Conservation (phyloP, 2,797 vertebrate genomes). For the Xiphophorus birchmanni region DNA sequence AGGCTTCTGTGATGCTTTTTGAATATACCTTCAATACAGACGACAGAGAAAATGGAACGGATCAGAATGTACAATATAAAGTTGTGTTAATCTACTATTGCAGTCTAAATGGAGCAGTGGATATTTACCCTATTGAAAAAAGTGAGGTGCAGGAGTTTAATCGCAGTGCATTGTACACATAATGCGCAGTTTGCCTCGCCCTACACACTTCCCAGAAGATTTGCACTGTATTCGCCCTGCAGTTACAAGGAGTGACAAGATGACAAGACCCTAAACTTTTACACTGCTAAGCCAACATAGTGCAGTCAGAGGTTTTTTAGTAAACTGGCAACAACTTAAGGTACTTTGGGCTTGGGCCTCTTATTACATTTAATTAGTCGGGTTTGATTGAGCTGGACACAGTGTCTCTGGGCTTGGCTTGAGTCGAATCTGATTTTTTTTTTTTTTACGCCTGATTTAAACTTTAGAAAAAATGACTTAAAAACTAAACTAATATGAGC, state of each 20-base stretch:
- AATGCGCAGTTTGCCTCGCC: no score
- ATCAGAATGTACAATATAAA: no score
- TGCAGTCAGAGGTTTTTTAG: not conserved
- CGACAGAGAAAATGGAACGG: no score
- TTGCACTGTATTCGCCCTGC: not conserved
- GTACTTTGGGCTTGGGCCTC: not conserved
- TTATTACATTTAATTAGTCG: not conserved
- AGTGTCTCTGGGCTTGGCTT: not conserved
- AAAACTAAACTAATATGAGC: not conserved
- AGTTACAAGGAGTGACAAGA: not conserved
- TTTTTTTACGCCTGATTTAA: not conserved
- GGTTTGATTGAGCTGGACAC: not conserved
- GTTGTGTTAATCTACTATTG: no score
- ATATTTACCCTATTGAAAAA: no score
- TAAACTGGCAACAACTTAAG: no score
- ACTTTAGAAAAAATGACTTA: not conserved
- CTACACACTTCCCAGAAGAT: not conserved
- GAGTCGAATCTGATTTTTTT: not conserved
- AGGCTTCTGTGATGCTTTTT: no score
- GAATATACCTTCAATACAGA: no score
- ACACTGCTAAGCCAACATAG: not conserved
- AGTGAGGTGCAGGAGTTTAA: no score
- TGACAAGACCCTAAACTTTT: not conserved
- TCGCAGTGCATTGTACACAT: no score
- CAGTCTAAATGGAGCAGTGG: no score